phyloP scores from a whole-genome alignment of 1,140 invertebrate genomes.

The Drosophila pruinosa region DNA sequence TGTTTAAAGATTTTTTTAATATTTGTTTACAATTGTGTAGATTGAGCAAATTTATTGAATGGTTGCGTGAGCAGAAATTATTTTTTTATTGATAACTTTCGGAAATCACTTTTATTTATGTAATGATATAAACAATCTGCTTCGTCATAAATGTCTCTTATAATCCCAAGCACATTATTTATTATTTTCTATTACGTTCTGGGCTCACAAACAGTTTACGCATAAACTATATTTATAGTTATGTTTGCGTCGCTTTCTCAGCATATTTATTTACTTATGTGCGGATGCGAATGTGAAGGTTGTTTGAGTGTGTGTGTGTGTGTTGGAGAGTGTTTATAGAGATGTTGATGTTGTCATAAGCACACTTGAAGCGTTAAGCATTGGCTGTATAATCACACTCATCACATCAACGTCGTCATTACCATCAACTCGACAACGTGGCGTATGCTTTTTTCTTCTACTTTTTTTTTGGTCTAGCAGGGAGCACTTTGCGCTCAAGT shows the following conservation, averaged over 20 bases:
- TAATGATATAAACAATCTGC: neutral
- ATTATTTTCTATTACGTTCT: neutral
- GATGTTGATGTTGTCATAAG: constrained; percentile 35
- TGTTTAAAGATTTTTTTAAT: too few species aligned
- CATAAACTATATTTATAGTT: constrained; percentile 28
- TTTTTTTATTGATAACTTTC: neutral
- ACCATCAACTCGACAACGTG: constrained; percentile 47
- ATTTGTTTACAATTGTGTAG: too few species aligned
- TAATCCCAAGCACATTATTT: neutral
- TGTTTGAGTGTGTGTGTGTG: constrained; percentile 26
- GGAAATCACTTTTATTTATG: neutral
- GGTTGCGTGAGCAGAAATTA: too few species aligned
- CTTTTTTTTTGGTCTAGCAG: constrained; percentile 6
- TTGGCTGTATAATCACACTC: constrained; percentile 60
- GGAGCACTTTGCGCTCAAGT: constrained; percentile 52
- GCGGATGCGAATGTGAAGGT: neutral
- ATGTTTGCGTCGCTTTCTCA: constrained; percentile 2
- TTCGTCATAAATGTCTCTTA: neutral
- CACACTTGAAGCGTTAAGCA: constrained; percentile 60
- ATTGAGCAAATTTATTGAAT: too few species aligned
- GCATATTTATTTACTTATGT: constrained; percentile 18
- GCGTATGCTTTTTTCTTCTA: constrained; percentile 17
- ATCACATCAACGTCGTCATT: constrained; percentile 69
- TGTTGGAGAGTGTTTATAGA: constrained; percentile 23
- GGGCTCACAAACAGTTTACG: neutral